Percentiles rank a stretch among this genome's conserved stretches.
Evolutionary conservation across 2,113 vertebrate genomes (phyloP).

Genomic region (Pteropus alecto): DNA sequence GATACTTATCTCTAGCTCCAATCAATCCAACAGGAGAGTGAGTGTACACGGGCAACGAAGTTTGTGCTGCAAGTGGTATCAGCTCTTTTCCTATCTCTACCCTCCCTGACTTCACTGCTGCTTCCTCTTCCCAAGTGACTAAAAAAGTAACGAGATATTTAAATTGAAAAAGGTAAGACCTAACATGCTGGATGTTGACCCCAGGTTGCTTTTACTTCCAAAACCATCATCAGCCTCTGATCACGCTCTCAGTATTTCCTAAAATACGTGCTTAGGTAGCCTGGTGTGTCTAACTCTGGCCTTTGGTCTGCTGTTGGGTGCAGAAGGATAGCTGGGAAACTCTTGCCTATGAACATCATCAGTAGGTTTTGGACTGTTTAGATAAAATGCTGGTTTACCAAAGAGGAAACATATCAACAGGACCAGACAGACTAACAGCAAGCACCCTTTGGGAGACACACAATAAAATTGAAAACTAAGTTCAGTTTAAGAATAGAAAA

Average conservation of each 20-base stretch:
- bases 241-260: neutral
- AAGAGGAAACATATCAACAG: neutral
- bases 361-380: neutral
- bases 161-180: neutral
- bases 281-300: neutral
- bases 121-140: neutral
- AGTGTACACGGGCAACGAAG: fast-evolving
- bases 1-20: neutral
- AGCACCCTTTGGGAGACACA: neutral
- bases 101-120: neutral
- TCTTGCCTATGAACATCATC: neutral
- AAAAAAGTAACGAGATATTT: neutral
- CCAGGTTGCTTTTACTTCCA: neutral
- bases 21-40: neutral
- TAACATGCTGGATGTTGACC: neutral
- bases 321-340: neutral
- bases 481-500: neutral
- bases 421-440: neutral
- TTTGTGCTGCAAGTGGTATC: neutral
- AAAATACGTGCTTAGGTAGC: neutral
- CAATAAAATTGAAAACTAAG: neutral
- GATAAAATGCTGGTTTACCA: neutral
- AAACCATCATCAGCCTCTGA: neutral
- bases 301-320: neutral
- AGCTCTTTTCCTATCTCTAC: neutral